phyloP scores from a whole-genome alignment of 1,140 invertebrate species.

The Drosophila nikananu region DNA sequence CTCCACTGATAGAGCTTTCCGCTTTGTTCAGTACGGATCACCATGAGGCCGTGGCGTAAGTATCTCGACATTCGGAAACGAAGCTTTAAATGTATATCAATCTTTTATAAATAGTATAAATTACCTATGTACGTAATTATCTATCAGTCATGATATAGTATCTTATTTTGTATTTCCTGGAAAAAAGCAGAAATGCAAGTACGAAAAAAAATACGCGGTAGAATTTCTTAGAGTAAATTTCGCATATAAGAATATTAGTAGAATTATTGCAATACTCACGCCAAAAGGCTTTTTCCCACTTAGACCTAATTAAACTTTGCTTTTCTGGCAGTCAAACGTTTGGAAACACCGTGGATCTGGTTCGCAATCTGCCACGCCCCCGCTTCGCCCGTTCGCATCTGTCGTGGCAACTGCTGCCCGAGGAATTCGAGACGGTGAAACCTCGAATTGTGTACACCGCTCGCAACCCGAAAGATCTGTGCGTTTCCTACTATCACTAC shows the following conservation, averaged over 20 bases:
- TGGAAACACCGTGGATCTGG: constrained; percentile 86
- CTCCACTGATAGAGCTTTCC: constrained; percentile 87
- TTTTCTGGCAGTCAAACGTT: constrained; percentile 41
- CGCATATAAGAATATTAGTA: neutral
- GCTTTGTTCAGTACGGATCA: constrained; percentile 87
- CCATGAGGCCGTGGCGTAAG: constrained; percentile 85
- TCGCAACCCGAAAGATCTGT: constrained; percentile 97
- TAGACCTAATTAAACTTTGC: neutral
- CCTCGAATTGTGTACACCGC: constrained; percentile 96
- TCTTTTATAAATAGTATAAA: too few relatives aligned
- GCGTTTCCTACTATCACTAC: constrained; percentile 97
- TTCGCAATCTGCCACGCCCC: constrained; percentile 89
- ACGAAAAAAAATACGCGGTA: too few relatives aligned
- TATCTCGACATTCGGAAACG: neutral
- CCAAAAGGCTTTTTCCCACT: neutral
- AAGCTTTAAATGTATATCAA: neutral
- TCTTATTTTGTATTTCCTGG: too few relatives aligned
- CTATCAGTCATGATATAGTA: too few relatives aligned
- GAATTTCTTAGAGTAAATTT: too few relatives aligned
- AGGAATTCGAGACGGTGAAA: constrained; percentile 88
- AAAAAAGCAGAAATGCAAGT: too few relatives aligned
- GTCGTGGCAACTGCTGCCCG: constrained; percentile 90
- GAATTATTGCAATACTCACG: neutral
- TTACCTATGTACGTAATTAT: too few relatives aligned
- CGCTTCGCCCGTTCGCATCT: constrained; percentile 94